A percentile compares a stretch with the other conserved stretches of the same genome.
Conservation (phyloP, 2,113 vertebrate genomes). For the Sebastes fasciatus region DNA sequence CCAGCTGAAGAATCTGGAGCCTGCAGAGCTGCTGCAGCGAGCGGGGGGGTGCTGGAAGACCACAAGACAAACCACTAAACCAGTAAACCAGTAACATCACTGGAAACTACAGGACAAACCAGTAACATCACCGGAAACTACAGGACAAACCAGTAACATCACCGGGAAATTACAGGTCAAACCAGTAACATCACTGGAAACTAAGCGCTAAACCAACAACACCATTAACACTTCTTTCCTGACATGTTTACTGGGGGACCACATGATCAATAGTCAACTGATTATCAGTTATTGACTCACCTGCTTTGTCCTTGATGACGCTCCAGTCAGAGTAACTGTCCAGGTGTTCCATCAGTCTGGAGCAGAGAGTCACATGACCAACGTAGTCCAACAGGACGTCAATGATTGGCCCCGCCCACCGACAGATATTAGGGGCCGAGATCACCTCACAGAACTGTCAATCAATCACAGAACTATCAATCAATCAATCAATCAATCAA, state of each 20-base stretch:
- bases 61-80: not conserved
- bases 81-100: not conserved
- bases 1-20: slow-evolving; percentile 84
- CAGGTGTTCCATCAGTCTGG: slow-evolving; percentile 91
- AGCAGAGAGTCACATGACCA: slow-evolving; percentile 93
- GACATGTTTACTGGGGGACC: not conserved
- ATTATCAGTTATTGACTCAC: slow-evolving; percentile 70
- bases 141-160: not conserved
- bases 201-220: too few relatives aligned
- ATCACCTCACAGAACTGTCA: slow-evolving; percentile 96
- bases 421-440: slow-evolving; percentile 86
- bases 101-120: not conserved
- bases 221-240: not conserved
- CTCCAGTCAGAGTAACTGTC: slow-evolving; percentile 93
- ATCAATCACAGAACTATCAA: not conserved
- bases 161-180: not conserved
- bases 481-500: slow-evolving; percentile 1
- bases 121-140: not conserved
- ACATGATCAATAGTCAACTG: not conserved
- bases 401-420: slow-evolving; percentile 93
- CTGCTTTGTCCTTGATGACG: slow-evolving; percentile 91
- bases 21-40: slow-evolving; percentile 92
- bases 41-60: slow-evolving; percentile 86
- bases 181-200: not conserved
- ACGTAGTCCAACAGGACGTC: slow-evolving; percentile 94